Conservation (phyloP, 2,113 vertebrate genomes). For the Brachyistius frenatus region DNA sequence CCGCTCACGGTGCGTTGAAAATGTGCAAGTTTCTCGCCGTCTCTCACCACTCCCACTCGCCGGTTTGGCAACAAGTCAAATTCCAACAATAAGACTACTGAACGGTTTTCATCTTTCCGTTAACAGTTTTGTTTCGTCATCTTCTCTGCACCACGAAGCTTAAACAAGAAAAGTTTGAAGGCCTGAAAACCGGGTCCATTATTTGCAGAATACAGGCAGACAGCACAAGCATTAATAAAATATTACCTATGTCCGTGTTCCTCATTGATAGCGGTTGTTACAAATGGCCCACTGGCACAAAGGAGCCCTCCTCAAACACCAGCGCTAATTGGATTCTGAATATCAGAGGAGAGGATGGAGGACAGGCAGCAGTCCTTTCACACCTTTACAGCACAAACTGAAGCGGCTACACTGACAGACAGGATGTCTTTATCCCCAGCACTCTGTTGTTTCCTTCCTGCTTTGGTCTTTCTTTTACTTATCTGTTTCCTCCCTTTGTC, state of each 20-base stretch:
- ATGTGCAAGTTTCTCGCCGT: no score
- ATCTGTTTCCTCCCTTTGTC: conserved; percentile 6
- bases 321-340: conserved; percentile 65
- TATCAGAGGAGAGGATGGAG: conserved; percentile 41
- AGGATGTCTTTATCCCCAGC: conserved; percentile 5
- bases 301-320: conserved; percentile 26
- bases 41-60: no score
- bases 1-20: no score
- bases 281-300: conserved; percentile 49
- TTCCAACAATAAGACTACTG: no score
- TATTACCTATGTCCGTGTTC: conserved; percentile 36
- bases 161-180: background rate
- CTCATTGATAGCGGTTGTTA: conserved; percentile 47
- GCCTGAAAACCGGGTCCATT: background rate
- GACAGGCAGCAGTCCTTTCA: conserved; percentile 33
- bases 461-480: background rate
- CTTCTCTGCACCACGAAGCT: background rate
- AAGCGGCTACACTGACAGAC: conserved; percentile 21
- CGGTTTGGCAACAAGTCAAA: no score
- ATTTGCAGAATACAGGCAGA: conserved; percentile 20
- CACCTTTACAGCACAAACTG: conserved; percentile 25
- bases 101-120: no score
- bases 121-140: background rate
- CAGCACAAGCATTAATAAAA: conserved; percentile 51
- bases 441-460: background rate